Conservation (phyloP, 2,797 vertebrate species). For the Falco novaeseelandiae region DNA sequence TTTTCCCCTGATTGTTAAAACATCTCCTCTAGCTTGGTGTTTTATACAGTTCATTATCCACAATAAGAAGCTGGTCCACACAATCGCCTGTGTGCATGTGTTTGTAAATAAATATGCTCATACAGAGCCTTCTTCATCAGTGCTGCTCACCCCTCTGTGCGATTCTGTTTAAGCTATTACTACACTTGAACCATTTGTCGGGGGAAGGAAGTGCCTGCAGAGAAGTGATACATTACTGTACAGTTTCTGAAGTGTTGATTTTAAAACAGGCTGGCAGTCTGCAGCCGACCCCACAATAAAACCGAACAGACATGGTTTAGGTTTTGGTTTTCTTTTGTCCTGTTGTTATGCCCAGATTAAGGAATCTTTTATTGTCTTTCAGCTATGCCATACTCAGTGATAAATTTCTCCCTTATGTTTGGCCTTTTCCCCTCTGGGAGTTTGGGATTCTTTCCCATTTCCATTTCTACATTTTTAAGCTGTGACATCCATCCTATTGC, state of each 20-base stretch:
- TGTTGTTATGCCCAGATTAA: neutral
- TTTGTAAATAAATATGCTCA: neutral
- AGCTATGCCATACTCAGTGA: neutral
- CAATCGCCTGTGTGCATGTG: neutral
- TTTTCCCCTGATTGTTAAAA: neutral
- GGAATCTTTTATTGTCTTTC: neutral
- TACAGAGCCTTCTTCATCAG: neutral
- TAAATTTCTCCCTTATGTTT: neutral
- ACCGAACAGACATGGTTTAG: neutral
- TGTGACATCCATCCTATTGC: neutral
- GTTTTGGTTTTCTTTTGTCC: slow-evolving; percentile 16
- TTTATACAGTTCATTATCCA: slow-evolving; percentile 11
- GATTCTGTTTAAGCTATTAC: slow-evolving; percentile 52
- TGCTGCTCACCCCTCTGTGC: neutral
- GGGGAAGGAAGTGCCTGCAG: slow-evolving; percentile 55
- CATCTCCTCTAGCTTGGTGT: neutral
- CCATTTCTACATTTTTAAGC: neutral
- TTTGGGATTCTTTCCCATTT: neutral
- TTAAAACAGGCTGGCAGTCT: slow-evolving; percentile 45
- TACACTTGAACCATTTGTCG: slow-evolving; percentile 13
- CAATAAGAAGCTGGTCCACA: neutral
- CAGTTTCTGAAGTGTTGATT: slow-evolving; percentile 64
- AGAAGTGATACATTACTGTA: slow-evolving; percentile 28
- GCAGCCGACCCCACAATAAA: slow-evolving; percentile 13
- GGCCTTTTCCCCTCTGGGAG: neutral